Percentiles rank a stretch among this genome's conserved stretches.
phyloP scores from a whole-genome alignment of 2,113 vertebrate species.

The Otus sunia region DNA sequence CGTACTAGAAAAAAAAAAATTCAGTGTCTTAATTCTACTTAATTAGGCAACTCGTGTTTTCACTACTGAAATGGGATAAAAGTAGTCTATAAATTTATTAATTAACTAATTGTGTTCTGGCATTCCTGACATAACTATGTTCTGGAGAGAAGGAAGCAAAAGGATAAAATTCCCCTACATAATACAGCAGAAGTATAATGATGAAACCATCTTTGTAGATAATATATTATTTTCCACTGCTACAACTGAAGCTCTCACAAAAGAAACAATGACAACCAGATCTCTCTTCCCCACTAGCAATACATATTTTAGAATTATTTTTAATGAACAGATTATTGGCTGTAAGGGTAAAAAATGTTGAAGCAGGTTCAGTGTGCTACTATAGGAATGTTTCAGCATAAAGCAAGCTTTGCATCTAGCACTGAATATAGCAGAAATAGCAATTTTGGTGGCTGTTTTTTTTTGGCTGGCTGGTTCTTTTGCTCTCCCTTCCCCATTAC shows the following conservation, averaged over 20 bases:
- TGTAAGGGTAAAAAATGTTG: neutral
- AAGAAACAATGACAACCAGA: neutral
- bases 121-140: neutral
- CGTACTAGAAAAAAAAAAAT: neutral
- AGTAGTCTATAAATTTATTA: neutral
- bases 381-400: neutral
- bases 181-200: neutral
- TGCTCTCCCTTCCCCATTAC: neutral
- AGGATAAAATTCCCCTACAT: neutral
- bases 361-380: neutral
- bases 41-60: slow-evolving; percentile 24
- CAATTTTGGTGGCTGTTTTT: neutral
- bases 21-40: neutral
- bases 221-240: neutral
- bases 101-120: neutral
- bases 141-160: neutral
- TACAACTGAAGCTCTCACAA: neutral
- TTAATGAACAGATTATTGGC: neutral
- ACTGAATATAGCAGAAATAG: neutral
- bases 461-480: neutral
- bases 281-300: neutral
- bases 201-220: neutral
- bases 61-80: neutral
- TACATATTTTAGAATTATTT: neutral
- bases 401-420: neutral